Conservation (phyloP, 1,140 invertebrate genomes). For the Patella vulgata region DNA sequence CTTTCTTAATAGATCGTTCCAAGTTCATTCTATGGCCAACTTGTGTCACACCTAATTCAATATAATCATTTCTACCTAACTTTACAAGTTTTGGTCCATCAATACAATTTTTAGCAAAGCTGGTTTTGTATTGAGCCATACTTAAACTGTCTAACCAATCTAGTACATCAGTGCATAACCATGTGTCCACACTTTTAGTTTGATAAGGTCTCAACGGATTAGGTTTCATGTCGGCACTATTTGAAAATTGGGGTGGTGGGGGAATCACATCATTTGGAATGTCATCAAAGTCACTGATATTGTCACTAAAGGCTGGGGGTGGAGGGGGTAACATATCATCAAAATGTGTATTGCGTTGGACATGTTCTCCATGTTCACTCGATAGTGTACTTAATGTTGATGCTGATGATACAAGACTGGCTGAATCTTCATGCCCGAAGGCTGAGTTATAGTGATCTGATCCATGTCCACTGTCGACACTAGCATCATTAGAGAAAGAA, state of each 20-base stretch:
- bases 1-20: slow-evolving; percentile 63
- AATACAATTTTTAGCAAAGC: slow-evolving; percentile 58
- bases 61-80: slow-evolving; percentile 60
- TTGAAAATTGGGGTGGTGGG: slow-evolving; percentile 45
- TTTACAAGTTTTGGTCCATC: slow-evolving; percentile 56
- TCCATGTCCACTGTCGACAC: slow-evolving; percentile 17
- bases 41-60: slow-evolving; percentile 60
- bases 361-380: slow-evolving; percentile 49
- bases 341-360: slow-evolving; percentile 19
- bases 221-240: slow-evolving; percentile 12
- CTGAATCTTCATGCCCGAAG: slow-evolving; percentile 45
- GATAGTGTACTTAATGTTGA: slow-evolving; percentile 58
- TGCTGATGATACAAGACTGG: slow-evolving; percentile 54
- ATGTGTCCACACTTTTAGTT: slow-evolving; percentile 49
- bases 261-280: slow-evolving; percentile 34
- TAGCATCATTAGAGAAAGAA: slow-evolving; percentile 38
- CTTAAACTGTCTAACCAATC: slow-evolving; percentile 63
- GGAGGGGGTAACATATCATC: slow-evolving; percentile 55
- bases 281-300: slow-evolving; percentile 24
- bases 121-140: slow-evolving; percentile 57
- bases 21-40: slow-evolving; percentile 64
- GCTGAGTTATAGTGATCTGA: slow-evolving; percentile 24
- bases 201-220: slow-evolving; percentile 42
- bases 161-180: slow-evolving; percentile 61
- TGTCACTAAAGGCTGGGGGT: slow-evolving; percentile 52